These are phyloP conservation scores for Lathronympha strigana DNA, from an alignment of 2,888 invertebrate genomes.

Conservation along the genomic window DNA sequence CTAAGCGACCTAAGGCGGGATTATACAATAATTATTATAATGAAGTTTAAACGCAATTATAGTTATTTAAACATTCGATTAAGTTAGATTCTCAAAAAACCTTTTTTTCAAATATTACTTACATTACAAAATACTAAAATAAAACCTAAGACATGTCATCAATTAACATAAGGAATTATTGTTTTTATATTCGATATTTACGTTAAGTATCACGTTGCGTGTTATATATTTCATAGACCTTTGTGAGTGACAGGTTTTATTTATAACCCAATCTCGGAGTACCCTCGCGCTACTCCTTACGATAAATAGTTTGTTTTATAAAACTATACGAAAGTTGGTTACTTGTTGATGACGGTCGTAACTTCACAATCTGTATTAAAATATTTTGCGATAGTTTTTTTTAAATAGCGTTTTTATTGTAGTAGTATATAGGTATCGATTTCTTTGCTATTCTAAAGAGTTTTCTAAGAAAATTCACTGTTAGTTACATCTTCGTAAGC, in stretches of 20 bases:
- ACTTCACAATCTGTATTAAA: neutral
- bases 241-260: slow-evolving; percentile 51
- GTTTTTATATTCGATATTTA: neutral
- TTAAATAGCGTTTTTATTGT: neutral
- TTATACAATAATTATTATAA: too few relatives aligned
- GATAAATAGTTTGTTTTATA: neutral
- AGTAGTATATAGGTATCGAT: too few relatives aligned
- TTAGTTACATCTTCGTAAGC: too few relatives aligned
- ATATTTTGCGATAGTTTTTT: neutral
- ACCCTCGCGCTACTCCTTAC: slow-evolving; percentile 10
- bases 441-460: too few relatives aligned
- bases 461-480: too few relatives aligned
- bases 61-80: too few relatives aligned
- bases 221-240: slow-evolving; percentile 45
- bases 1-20: too few relatives aligned
- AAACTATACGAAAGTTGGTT: slow-evolving; percentile 1
- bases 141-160: too few relatives aligned
- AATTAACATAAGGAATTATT: neutral
- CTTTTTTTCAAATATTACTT: too few relatives aligned
- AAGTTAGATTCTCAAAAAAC: too few relatives aligned
- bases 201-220: neutral
- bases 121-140: too few relatives aligned
- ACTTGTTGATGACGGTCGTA: neutral
- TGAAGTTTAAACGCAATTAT: too few relatives aligned
- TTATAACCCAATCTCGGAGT: slow-evolving; percentile 52